Evolutionary conservation across 2,888 invertebrate genomes (phyloP).

Genomic region (Hipparchia semele): DNA sequence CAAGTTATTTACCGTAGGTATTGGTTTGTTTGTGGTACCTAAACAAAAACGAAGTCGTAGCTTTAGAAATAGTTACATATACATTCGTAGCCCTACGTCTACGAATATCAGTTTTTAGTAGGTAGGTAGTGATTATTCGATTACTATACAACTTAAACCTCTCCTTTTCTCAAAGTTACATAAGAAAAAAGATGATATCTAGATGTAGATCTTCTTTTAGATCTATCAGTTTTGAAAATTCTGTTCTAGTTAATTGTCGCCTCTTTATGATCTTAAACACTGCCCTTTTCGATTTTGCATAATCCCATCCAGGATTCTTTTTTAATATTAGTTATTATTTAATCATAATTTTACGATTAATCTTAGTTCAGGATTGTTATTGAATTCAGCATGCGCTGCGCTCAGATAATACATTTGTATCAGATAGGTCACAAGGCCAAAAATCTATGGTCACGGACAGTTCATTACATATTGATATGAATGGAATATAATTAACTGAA

Average conservation of each 20-base stretch:
- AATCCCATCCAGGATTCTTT: too few species aligned
- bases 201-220: too few species aligned
- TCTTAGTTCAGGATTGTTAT: conserved; percentile 14
- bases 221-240: too few species aligned
- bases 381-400: conserved; percentile 12
- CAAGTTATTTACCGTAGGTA: neutral
- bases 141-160: too few species aligned
- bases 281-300: too few species aligned
- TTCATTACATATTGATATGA: conserved; percentile 15
- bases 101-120: neutral
- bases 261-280: too few species aligned
- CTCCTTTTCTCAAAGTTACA: too few species aligned
- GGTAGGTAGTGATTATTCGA: neutral
- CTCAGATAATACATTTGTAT: conserved; percentile 32
- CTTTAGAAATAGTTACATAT: neutral
- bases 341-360: neutral
- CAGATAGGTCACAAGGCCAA: conserved; percentile 41
- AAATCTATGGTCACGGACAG: conserved; percentile 43
- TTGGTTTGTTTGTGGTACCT: neutral
- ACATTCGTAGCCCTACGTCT: conserved; percentile 22
- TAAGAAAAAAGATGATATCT: too few species aligned
- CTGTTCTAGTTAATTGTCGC: too few species aligned
- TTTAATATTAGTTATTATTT: conserved; percentile 9
- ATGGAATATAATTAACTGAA: neutral
- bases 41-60: conserved; percentile 4